Evolutionary conservation across 1,140 invertebrate species (phyloP), one percentile per base, ranked within the genome.

Genomic region (Atta texana): DNA sequence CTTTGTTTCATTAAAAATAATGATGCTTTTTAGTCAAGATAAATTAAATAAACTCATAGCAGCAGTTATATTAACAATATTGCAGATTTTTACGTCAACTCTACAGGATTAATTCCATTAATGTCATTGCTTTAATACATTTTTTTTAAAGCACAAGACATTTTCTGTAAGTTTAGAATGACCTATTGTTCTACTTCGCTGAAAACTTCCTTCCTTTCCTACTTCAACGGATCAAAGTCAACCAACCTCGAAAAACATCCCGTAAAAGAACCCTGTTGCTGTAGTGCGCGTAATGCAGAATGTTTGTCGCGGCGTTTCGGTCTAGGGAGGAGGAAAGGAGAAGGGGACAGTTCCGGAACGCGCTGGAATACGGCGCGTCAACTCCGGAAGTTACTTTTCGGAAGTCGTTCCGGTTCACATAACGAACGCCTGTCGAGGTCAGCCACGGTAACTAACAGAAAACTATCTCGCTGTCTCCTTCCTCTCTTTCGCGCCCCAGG

Each of bases 361-460:
- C 53, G 69, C 55, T 5, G 18, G 68, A 34, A 39, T n/a, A 71
- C 76, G 68, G 76, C 28, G 71, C 71, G 86, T 68, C 85, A 91
- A 90, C 86, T 92, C 84, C 78, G 53, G 87, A 88, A 88, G 86
- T 88, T 88, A 88, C 89, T 91, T 87, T 89, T 88, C 78, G 85
- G 74, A 88, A 90, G 89, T 90, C 69, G 75, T 87, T 90, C 81
- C 80, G 88, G 86, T 89, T 63, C 87, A 86, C 81, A 85, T 92
- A 92, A 92, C 80, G 89, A 92, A 93, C 91, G 89, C 57, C 81
- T 63, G 77, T 68, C 66, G 85, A 84, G 91, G 89, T 92, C 92
- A 93, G 89, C 77, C 61, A 64, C 53, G 68, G 74, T 84, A 92
- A 89, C 87, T 85, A 91, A 87, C 80, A 75, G 81, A 90, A 89